Evolutionary conservation across 2,888 invertebrate genomes (phyloP).

Genomic region (Drosophila buzzatii): DNA sequence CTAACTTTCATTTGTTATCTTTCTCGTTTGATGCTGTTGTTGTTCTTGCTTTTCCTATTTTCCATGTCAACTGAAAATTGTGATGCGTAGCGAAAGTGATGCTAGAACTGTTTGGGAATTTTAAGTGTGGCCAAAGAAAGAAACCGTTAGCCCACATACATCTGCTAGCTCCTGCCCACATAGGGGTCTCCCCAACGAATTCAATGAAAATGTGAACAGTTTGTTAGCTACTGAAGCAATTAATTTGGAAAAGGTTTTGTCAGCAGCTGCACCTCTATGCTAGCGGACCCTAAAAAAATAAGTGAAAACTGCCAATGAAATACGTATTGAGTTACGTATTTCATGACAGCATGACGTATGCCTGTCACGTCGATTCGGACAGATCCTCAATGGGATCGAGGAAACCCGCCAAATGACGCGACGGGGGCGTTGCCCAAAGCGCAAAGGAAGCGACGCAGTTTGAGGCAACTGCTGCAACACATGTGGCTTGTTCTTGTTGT

Average conservation of each 20-base stretch:
- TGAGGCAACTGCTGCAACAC: conserved; percentile 43
- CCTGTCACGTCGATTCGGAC: conserved; percentile 59
- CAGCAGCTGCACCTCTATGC: conserved; percentile 54
- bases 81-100: conserved; percentile 54
- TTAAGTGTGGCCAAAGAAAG: not conserved
- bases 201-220: conserved; percentile 31
- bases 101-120: conserved; percentile 40
- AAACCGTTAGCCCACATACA: conserved; percentile 61
- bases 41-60: conserved; percentile 46
- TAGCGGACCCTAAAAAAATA: conserved; percentile 16
- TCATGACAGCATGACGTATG: conserved; percentile 62
- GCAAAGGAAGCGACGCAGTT: conserved; percentile 37
- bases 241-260: conserved; percentile 47
- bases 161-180: conserved; percentile 37
- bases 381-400: conserved; percentile 47
- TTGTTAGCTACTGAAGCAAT: conserved; percentile 61
- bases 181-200: conserved; percentile 55
- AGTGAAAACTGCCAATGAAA: conserved; percentile 25
- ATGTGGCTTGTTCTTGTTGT: conserved; percentile 48
- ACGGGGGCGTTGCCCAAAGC: conserved; percentile 42
- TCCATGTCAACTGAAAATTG: conserved; percentile 51
- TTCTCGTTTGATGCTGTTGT: conserved; percentile 3
- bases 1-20: conserved; percentile 24
- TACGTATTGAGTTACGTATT: conserved; percentile 52
- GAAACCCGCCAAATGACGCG: conserved; percentile 70